Conservation (phyloP, 64 coral and sea anemone genomes). For the Orbicella faveolata region DNA sequence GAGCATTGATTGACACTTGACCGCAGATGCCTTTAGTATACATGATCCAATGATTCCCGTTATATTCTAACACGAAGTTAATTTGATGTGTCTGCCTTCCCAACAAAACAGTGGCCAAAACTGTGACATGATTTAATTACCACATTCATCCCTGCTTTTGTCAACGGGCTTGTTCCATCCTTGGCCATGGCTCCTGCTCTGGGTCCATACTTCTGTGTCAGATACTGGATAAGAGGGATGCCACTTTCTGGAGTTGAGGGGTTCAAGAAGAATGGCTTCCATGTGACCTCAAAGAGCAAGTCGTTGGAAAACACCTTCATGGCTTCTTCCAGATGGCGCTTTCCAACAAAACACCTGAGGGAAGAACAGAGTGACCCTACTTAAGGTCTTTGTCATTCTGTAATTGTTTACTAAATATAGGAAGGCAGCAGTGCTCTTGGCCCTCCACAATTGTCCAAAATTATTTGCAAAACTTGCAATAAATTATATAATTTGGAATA, state of each 20-base stretch:
- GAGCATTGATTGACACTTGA: no score
- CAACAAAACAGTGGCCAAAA: not conserved
- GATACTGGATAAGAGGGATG: conserved; percentile 74
- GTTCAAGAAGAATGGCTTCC: conserved; percentile 94
- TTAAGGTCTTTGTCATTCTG: no score
- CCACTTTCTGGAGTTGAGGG: conserved; percentile 64
- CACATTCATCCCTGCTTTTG: conserved; percentile 59
- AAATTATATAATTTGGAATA: no score
- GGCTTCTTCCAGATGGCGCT: conserved; percentile 91
- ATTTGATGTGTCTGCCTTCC: no score
- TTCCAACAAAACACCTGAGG: conserved; percentile 43
- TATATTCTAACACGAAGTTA: no score
- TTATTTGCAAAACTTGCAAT: no score
- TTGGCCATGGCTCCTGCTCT: conserved; percentile 41
- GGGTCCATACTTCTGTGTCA: conserved; percentile 68
- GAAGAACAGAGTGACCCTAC: not conserved
- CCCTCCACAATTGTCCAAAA: no score
- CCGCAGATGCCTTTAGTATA: no score
- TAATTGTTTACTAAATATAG: no score
- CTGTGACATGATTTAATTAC: conserved; percentile 9
- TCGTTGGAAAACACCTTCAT: conserved; percentile 75
- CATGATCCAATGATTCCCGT: no score
- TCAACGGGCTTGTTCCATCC: conserved; percentile 54
- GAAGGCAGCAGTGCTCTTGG: no score
- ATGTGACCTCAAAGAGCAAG: conserved; percentile 78